phyloP scores from a whole-genome alignment of 2,113 vertebrate genomes.

The Pomatostomus ruficeps region DNA sequence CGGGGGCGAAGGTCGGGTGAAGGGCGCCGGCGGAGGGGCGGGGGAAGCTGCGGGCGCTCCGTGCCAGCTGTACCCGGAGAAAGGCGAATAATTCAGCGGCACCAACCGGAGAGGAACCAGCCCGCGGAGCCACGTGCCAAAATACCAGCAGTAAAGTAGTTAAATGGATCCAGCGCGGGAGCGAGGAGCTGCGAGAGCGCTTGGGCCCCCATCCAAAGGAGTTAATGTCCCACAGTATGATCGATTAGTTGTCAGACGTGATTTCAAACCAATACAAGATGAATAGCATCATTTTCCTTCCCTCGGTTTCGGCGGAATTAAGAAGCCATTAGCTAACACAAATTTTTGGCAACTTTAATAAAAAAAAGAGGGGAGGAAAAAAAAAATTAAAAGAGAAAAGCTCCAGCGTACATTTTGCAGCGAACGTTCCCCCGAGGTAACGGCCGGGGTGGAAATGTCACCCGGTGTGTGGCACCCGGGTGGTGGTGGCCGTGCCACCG shows the following conservation, averaged over 20 bases:
- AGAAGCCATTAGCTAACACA: slow-evolving; percentile 83
- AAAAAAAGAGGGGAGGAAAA: background rate
- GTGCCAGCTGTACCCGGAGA: slow-evolving; percentile 52
- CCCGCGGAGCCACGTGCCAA: slow-evolving; percentile 40
- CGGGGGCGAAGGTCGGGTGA: slow-evolving; percentile 63
- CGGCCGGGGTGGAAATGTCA: background rate
- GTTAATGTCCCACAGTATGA: slow-evolving; percentile 87
- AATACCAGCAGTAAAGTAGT: slow-evolving; percentile 72
- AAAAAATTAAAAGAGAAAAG: background rate
- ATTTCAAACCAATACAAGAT: slow-evolving; percentile 84
- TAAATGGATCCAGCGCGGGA: slow-evolving; percentile 70
- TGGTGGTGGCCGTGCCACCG: background rate
- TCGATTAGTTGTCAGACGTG: slow-evolving; percentile 84
- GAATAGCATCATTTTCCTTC: slow-evolving; percentile 82
- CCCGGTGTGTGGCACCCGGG: background rate
- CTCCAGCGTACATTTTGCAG: slow-evolving; percentile 51
- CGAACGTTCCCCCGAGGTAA: slow-evolving; percentile 67
- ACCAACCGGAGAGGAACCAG: slow-evolving; percentile 50
- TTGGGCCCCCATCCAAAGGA: slow-evolving; percentile 84
- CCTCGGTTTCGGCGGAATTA: slow-evolving; percentile 80
- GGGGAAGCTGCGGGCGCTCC: background rate
- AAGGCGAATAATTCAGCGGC: slow-evolving; percentile 50
- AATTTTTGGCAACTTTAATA: slow-evolving; percentile 84
- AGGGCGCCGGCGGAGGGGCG: slow-evolving; percentile 11
- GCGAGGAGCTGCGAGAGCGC: slow-evolving; percentile 62